Evolutionary conservation across 2,113 vertebrate genomes (phyloP), one percentile per base, ranked within the genome.

Genomic region (Nesoenas mayeri): DNA sequence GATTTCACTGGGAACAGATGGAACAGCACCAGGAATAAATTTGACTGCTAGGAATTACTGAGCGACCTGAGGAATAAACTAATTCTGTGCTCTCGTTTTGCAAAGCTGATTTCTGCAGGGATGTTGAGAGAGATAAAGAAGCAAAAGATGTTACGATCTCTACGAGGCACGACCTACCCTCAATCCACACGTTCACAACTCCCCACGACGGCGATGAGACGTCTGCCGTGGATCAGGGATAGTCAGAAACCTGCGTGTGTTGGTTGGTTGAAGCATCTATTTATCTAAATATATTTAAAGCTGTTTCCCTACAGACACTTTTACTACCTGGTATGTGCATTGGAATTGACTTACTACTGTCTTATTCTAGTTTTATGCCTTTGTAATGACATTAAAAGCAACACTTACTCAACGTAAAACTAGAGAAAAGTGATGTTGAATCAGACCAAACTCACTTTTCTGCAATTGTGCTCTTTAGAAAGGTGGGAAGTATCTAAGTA

Each of bases 271-370:
- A 64, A 75, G 24, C 51, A 24, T 61, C 56, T 96, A 31, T 95
- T 96, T 94, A 88, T 95, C 85, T 80, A 60, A 89, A 85, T 79
- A 26, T 48, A 61, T 93, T 89, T 79, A 56, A 69, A 81, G 20
- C 32, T 85, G 15, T 91, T 91, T 58, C 51, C 31, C 74, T 70
- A 29, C 38, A 85, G 91, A 88, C 6, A 0, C 82, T 87, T 97
- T 91, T 88, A 92, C n/a, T 72, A 81, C 65, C 62, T 56, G 38
- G 13, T 77, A 36, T 57, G 28, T 74, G 42, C 56, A 47, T 40
- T 50, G 19, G 32, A 74, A 77, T 50, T 88, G 50, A 88, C 91
- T 86, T 89, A 93, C 42, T 78, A 16, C 61, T 38, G 69, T 58
- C 31, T 91, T 83, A 31, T 89, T 95, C 85, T 89, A 81, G 57